Percentiles rank a stretch among this genome's conserved stretches.
Conservation (phyloP, 2,888 invertebrate genomes). For the Amaurobius ferox region DNA sequence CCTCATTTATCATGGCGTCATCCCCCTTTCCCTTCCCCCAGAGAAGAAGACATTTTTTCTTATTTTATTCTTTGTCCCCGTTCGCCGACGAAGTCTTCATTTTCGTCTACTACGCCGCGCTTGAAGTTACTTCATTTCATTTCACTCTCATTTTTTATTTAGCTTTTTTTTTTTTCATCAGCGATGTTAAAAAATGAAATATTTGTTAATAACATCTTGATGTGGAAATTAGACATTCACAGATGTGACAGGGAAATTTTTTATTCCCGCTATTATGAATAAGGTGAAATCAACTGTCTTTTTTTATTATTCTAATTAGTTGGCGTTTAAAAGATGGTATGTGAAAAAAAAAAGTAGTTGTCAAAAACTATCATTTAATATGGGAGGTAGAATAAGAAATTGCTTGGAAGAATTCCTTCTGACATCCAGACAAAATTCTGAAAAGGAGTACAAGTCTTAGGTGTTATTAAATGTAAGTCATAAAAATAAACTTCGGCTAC, state of each 20-base stretch:
- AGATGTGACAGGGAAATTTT: not conserved
- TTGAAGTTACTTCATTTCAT: not conserved
- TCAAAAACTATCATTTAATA: not conserved
- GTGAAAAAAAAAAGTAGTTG: not conserved
- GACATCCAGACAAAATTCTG: too few relatives aligned
- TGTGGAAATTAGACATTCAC: constrained; percentile 3
- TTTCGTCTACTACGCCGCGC: not conserved
- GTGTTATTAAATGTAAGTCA: too few relatives aligned
- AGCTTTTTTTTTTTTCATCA: not conserved
- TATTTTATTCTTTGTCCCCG: not conserved
- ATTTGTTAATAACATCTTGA: constrained; percentile 16
- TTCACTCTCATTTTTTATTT: not conserved
- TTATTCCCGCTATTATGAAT: not conserved
- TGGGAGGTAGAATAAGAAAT: not conserved
- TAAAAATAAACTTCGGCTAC: too few relatives aligned
- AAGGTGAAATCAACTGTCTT: not conserved
- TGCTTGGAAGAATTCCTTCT: not conserved
- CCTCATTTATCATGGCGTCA: not conserved
- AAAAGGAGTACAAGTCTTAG: too few relatives aligned
- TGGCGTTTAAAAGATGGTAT: constrained; percentile 1
- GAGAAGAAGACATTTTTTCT: not conserved
- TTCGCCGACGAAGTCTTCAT: constrained; percentile 6
- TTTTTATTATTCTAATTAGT: not conserved
- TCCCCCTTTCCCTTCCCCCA: not conserved
- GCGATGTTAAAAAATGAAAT: not conserved